Conservation (phyloP, 2,888 invertebrate genomes). For the Acrobeloides nanus region DNA sequence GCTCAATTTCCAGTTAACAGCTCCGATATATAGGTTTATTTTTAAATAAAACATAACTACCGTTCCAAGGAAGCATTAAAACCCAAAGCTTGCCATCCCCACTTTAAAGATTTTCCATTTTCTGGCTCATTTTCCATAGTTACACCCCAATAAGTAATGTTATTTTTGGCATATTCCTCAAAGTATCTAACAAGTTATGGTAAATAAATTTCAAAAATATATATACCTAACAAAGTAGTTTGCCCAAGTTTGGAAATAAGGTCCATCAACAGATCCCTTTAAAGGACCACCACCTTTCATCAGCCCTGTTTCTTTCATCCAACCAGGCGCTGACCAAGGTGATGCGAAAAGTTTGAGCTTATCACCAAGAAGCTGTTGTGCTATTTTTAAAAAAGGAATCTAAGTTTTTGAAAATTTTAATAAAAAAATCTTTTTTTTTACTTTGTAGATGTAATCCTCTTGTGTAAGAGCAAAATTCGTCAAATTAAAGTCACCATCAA, state of each 20-base stretch:
- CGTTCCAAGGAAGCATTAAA: no score
- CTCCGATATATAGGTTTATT: no score
- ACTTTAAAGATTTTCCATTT: no score
- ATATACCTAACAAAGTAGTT: constrained; percentile 61
- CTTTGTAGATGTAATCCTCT: no score
- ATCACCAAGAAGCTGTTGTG: no score
- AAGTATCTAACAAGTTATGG: constrained; percentile 63
- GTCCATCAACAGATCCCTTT: constrained; percentile 55
- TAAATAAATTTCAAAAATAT: not conserved
- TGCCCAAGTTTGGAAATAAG: constrained; percentile 71
- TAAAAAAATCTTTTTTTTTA: no score
- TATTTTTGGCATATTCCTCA: constrained; percentile 67
- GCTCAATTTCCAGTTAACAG: no score
- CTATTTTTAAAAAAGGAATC: constrained; percentile 16
- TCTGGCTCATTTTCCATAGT: constrained; percentile 71
- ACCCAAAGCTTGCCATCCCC: no score
- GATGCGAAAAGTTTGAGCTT: no score
- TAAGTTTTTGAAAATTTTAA: constrained; percentile 1
- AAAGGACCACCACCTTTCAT: constrained; percentile 62
- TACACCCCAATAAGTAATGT: constrained; percentile 67
- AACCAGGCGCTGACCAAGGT: constrained; percentile 61
- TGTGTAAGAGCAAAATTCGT: no score
- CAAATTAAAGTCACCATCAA: no score
- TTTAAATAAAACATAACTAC: no score
- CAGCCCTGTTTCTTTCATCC: constrained; percentile 55